Evolutionary conservation across 2,113 vertebrate species (phyloP).

Genomic region (Chrysemys picta): DNA sequence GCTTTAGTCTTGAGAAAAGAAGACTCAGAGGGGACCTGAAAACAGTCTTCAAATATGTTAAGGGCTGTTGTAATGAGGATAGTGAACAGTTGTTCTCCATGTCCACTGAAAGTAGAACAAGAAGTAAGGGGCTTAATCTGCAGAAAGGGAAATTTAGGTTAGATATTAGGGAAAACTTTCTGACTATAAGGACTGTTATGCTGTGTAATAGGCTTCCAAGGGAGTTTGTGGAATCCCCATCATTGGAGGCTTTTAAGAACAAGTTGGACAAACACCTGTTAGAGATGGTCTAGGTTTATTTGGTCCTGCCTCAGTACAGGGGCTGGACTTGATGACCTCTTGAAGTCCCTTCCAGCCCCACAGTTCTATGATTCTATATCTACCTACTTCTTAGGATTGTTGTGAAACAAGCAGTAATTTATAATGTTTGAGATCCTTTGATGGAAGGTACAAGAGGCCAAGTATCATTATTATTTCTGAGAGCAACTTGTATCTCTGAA

Average conservation of each 20-base stretch:
- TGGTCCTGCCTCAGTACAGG: no score
- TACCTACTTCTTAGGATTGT: background rate
- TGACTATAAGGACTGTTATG: background rate
- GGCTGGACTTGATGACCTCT: background rate
- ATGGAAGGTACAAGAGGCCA: background rate
- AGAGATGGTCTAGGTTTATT: no score
- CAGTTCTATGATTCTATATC: background rate
- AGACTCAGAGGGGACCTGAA: background rate
- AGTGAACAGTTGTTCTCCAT: background rate
- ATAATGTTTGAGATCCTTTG: background rate
- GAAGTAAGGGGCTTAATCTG: background rate
- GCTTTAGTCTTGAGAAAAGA: background rate
- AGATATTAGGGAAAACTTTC: background rate
- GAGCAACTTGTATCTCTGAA: fast-evolving
- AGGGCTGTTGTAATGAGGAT: background rate
- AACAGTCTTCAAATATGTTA: background rate
- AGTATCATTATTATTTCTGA: background rate
- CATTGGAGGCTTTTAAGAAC: background rate
- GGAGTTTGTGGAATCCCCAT: background rate
- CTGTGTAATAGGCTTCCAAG: background rate
- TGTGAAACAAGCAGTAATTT: constrained; percentile 5
- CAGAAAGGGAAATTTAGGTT: background rate
- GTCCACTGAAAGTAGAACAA: background rate
- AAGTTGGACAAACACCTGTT: background rate
- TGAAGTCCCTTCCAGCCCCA: background rate